Percentiles rank a stretch among this genome's conserved stretches.
Conservation (phyloP, 2,113 vertebrate species). For the Laterallus jamaicensis region DNA sequence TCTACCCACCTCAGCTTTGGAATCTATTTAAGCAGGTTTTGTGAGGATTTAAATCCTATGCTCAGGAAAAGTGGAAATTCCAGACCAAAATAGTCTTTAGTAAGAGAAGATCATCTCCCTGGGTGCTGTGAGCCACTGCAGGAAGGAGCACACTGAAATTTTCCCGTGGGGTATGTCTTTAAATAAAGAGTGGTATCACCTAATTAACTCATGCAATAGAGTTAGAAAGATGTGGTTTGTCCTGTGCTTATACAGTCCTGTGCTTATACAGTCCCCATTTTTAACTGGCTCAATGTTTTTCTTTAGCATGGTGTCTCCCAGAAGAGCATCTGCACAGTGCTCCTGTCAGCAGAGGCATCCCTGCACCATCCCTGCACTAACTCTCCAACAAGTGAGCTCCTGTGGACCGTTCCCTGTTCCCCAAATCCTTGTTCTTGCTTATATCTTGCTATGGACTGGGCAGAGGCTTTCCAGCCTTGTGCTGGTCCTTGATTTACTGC, state of each 20-base stretch:
- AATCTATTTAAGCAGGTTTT: neutral
- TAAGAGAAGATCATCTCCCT: neutral
- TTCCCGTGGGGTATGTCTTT: neutral
- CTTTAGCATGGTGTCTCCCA: neutral
- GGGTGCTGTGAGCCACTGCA: rapidly evolving
- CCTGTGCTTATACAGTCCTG: neutral
- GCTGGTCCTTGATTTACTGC: neutral
- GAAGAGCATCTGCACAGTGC: neutral
- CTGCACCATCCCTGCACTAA: neutral
- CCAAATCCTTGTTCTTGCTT: neutral
- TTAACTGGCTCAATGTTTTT: neutral
- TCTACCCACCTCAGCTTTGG: neutral
- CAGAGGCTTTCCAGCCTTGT: neutral
- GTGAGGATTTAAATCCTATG: neutral
- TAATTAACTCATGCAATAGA: neutral
- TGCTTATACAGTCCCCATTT: neutral
- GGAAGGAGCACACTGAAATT: neutral
- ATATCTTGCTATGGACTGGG: neutral
- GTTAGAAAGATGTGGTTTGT: neutral
- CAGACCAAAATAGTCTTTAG: neutral
- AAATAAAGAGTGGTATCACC: neutral
- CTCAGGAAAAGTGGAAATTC: neutral
- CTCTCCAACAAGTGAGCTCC: neutral
- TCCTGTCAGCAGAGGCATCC: neutral
- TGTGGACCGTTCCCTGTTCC: neutral